Percentiles rank a stretch among this genome's conserved stretches.
Conservation (phyloP, 1,140 invertebrate species). For the Drosophila gunungcola region DNA sequence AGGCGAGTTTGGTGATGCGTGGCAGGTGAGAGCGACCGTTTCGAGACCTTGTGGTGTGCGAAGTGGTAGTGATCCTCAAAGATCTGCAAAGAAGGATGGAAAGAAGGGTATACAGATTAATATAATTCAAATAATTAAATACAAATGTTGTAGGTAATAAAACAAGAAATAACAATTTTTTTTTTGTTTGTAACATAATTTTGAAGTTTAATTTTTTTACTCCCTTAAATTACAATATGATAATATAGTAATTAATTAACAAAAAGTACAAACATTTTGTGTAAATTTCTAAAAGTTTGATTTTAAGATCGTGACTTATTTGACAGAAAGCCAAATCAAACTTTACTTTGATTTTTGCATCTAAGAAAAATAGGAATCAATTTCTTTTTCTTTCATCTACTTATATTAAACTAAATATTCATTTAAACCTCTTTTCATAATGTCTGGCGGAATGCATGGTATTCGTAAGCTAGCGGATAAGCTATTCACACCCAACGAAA, state of each 20-base stretch:
- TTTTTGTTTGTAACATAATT: no score
- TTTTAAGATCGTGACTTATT: no score
- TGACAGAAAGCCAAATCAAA: no score
- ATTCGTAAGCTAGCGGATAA: constrained; percentile 49
- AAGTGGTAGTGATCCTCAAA: constrained; percentile 93
- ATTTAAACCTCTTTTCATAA: neutral
- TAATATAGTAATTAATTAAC: no score
- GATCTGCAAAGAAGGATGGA: constrained; percentile 88
- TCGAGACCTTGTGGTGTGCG: constrained; percentile 89
- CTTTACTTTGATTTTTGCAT: neutral
- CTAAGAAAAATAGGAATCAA: neutral
- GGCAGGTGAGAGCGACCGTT: constrained; percentile 90
- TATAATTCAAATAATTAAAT: neutral
- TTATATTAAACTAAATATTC: neutral
- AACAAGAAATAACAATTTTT: no score
- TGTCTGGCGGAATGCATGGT: constrained; percentile 28
- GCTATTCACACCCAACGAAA: constrained; percentile 61
- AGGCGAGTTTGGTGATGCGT: constrained; percentile 88
- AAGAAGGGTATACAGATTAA: neutral
- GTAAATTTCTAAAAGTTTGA: no score
- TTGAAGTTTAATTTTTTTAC: no score
- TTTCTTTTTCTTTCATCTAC: neutral
- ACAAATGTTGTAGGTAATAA: no score
- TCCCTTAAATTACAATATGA: no score
- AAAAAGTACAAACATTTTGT: no score